These are phyloP conservation scores for Hemitrygon akajei DNA, from an alignment of 2,797 vertebrate species.

Conservation along the genomic window DNA sequence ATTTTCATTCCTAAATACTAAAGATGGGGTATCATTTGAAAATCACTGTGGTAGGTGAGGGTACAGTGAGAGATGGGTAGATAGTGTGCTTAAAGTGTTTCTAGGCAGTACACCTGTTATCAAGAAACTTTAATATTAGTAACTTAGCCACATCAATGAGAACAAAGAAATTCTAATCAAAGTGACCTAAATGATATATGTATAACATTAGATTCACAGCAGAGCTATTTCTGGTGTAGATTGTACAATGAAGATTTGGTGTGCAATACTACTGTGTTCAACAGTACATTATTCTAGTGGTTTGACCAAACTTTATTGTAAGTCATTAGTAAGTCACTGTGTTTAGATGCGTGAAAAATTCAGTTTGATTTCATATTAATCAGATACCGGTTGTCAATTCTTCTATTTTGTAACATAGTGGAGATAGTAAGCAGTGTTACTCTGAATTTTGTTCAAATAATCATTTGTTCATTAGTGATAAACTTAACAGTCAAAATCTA, in stretches of 20 bases:
- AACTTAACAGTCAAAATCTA: background rate
- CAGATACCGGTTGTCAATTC: background rate
- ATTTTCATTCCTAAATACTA: background rate
- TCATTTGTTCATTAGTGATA: background rate
- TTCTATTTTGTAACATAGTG: background rate
- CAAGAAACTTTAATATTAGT: background rate
- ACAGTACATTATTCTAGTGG: background rate
- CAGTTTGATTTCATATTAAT: background rate
- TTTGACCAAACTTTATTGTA: background rate
- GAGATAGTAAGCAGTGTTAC: background rate
- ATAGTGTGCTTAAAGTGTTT: background rate
- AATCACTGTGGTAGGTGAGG: background rate
- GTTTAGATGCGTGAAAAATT: background rate
- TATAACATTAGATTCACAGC: conserved; percentile 19
- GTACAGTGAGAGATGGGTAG: too few relatives aligned
- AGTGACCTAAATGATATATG: conserved; percentile 15
- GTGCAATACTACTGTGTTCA: background rate
- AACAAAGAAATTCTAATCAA: conserved; percentile 11
- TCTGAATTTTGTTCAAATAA: background rate
- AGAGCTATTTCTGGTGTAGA: conserved; percentile 6
- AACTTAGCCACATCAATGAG: background rate
- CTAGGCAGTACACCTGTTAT: conserved; percentile 4
- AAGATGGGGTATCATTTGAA: background rate
- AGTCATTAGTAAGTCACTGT: too few relatives aligned
- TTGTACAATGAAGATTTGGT: background rate